Conservation (phyloP, 2,888 invertebrate genomes). For the Troides helena region DNA sequence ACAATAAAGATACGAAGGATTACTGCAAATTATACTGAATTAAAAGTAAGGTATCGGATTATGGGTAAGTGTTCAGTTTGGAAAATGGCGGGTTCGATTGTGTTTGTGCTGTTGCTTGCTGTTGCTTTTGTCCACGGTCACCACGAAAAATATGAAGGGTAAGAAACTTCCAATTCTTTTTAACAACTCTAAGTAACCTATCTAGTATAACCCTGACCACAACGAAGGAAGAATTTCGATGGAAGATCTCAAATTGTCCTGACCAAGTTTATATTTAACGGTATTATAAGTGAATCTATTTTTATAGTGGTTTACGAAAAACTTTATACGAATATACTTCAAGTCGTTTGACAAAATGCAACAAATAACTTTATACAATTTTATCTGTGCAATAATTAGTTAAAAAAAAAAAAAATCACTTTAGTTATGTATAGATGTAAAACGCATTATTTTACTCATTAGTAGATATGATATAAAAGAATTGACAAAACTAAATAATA, state of each 20-base stretch:
- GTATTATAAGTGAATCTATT: no score
- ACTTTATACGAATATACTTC: no score
- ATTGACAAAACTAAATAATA: conserved; percentile 23
- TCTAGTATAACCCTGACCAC: no score
- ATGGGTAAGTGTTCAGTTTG: conserved; percentile 32
- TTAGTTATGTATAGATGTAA: neutral
- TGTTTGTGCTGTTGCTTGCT: conserved; percentile 47
- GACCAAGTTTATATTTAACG: no score
- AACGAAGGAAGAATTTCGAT: no score
- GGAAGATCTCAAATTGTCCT: no score
- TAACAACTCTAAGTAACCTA: neutral
- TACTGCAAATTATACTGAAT: conserved; percentile 15
- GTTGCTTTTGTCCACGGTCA: conserved; percentile 49
- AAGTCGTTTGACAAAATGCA: no score
- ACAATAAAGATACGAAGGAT: conserved; percentile 29
- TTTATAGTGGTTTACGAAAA: no score
- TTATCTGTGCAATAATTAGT: no score
- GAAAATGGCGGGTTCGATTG: conserved; percentile 52
- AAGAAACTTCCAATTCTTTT: conserved; percentile 36
- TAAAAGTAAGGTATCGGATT: conserved; percentile 34
- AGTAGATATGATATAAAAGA: neutral
- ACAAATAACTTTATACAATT: no score
- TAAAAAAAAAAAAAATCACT: neutral
- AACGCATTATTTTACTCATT: neutral
- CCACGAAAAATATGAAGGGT: conserved; percentile 74